A percentile compares a stretch with the other conserved stretches of the same genome.
Conservation (phyloP, 2,113 vertebrate genomes). For the Isurus oxyrinchus region DNA sequence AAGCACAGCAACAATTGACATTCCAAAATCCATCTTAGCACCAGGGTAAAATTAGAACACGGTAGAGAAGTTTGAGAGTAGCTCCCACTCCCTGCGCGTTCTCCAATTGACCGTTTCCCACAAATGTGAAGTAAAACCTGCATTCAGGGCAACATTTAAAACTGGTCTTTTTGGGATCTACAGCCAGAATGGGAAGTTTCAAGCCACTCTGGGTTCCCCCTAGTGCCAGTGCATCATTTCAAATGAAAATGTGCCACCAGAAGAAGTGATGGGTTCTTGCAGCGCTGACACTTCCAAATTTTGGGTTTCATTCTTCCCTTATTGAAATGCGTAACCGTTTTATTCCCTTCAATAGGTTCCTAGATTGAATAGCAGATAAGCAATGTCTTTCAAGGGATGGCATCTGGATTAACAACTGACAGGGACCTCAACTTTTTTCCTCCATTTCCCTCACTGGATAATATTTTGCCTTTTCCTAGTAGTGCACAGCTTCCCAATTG, state of each 20-base stretch:
- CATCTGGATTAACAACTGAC: not conserved
- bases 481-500: not conserved
- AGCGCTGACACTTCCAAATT: not conserved
- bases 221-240: not conserved
- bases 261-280: not conserved
- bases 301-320: not conserved
- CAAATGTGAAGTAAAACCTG: not conserved
- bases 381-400: not conserved
- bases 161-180: not conserved
- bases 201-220: not conserved
- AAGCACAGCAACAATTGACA: not conserved
- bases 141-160: not conserved
- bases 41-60: not conserved
- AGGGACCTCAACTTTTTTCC: not conserved
- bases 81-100: not conserved
- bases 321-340: not conserved
- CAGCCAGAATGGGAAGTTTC: not conserved
- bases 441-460: not conserved
- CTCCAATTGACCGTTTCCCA: not conserved
- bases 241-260: not conserved
- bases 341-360: not conserved
- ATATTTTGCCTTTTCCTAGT: not conserved
- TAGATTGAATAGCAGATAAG: not conserved
- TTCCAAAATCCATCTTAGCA: constrained; percentile 28
- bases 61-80: not conserved